Percentiles rank a stretch among this genome's conserved stretches.
These are phyloP conservation scores for Xenus cinereus DNA, from an alignment of 2,113 vertebrate genomes.

Conservation along the genomic window DNA sequence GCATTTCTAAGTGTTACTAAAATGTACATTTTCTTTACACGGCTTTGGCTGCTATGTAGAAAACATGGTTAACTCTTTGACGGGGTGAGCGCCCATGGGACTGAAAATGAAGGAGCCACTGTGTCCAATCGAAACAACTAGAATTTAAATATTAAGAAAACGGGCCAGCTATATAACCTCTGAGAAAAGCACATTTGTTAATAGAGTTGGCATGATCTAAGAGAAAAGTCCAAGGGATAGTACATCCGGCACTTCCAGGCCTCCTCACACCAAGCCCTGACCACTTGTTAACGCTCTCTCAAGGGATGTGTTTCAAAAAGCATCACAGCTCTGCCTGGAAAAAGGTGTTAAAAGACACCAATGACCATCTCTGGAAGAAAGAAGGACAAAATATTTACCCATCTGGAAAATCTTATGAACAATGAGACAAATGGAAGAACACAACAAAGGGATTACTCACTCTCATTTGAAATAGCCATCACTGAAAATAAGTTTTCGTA, in stretches of 20 bases:
- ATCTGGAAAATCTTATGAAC: not conserved
- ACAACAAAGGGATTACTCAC: constrained; percentile 22
- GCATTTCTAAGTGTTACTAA: not conserved
- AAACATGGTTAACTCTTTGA: not conserved
- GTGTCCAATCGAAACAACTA: not conserved
- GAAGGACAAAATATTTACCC: not conserved
- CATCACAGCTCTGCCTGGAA: not conserved
- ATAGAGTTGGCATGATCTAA: not conserved
- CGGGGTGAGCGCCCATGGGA: fast-evolving
- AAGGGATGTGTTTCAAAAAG: not conserved
- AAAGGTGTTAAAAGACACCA: not conserved
- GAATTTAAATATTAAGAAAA: not conserved
- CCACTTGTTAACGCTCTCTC: not conserved
- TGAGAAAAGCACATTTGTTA: not conserved
- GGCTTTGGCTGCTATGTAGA: not conserved
- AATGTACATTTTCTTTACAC: not conserved
- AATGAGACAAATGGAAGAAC: not conserved
- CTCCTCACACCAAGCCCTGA: not conserved
- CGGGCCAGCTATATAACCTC: not conserved
- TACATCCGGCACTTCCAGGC: not conserved
- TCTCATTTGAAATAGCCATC: not conserved
- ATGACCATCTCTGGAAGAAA: not conserved
- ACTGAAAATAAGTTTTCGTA: not conserved
- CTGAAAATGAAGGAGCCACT: not conserved
- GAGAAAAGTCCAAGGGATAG: not conserved